Evolutionary conservation across 2,888 invertebrate species (phyloP), one percentile per base, ranked within the genome.

Genomic region (Camptogramma bilineatum): DNA sequence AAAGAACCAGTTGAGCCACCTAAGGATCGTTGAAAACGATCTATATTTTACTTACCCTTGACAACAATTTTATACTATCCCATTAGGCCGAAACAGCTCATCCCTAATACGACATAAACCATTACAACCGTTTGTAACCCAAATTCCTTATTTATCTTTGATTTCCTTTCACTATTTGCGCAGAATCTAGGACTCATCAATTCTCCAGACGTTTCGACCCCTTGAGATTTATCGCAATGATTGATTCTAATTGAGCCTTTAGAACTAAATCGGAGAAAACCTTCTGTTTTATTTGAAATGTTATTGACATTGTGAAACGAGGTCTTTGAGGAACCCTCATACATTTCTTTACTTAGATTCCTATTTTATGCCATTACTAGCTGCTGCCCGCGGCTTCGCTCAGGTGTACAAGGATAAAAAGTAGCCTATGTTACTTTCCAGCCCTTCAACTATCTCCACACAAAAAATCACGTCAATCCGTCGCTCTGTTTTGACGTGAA

Each of bases 191-290:
- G 51, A 60, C 69, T 66, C 68, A 71, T 71, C 71, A 64, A 71
- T 71, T 64, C 58, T 53, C 42, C 58, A 51, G 71, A 69, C 64
- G 62, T 68, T 39, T 34, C 13, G 62, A 28, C 42, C 56, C 46
- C 39, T 62, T 58, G 60, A 58, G 68, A 64, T 69, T 61, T 68
- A 71, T 68, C 64, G 64, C 64, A 61, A 64, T 66, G 71, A 71
- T 71, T 69, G 69, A 69, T 71, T 71, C 59, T 67, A 67, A 69
- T 65, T 60, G 67, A 62, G 51, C 48, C 28, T 61, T 63, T 63
- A 52, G 16, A 64, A 54, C 42, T 42, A 44, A 44, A 44, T 44
- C 17, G 13, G 34, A 53, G 19, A 8, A 9, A 52, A 21, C 31
- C 16, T 18, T 34, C 16, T 24, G 9, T 48, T 48, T 48, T 47